A percentile compares a stretch with the other conserved stretches of the same genome.
These are phyloP conservation scores for Belgica antarctica DNA, from an alignment of 2,888 invertebrate species.

Conservation along the genomic window DNA sequence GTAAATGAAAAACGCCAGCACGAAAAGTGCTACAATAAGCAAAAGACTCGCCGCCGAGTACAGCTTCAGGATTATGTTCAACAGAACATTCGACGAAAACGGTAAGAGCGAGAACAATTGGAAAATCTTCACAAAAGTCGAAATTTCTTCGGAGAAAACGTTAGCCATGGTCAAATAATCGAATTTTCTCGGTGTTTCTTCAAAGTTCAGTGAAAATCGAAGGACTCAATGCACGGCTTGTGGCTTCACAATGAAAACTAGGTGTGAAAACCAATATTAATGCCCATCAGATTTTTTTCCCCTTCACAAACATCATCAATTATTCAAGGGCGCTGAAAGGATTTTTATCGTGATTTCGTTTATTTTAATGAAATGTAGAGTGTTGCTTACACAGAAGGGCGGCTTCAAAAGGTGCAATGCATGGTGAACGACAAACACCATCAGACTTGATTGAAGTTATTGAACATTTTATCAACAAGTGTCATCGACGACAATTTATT, in stretches of 20 bases:
- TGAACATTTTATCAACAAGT: not conserved
- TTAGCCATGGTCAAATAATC: slow-evolving; percentile 17
- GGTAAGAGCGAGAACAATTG: slow-evolving; percentile 30
- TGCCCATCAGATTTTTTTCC: not conserved
- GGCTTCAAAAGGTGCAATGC: not conserved
- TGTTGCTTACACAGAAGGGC: not conserved
- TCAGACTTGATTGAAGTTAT: not conserved
- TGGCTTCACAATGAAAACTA: not conserved
- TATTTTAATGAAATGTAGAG: not conserved
- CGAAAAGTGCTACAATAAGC: slow-evolving; percentile 32
- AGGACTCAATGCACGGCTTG: not conserved
- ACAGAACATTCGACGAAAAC: not conserved
- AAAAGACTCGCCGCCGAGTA: slow-evolving; percentile 49
- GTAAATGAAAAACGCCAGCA: slow-evolving; percentile 42
- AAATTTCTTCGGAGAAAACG: slow-evolving; percentile 24
- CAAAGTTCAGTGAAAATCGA: too few relatives aligned
- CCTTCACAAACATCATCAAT: not conserved
- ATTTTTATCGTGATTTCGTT: not conserved
- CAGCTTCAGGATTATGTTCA: not conserved
- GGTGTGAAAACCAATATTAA: not conserved
- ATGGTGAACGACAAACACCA: too few relatives aligned
- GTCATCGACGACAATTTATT: not conserved
- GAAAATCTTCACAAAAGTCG: slow-evolving; percentile 14
- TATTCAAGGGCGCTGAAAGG: not conserved
- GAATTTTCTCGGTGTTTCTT: not conserved